phyloP scores from a whole-genome alignment of 2,797 vertebrate species.

The Smutsia temminckii region DNA sequence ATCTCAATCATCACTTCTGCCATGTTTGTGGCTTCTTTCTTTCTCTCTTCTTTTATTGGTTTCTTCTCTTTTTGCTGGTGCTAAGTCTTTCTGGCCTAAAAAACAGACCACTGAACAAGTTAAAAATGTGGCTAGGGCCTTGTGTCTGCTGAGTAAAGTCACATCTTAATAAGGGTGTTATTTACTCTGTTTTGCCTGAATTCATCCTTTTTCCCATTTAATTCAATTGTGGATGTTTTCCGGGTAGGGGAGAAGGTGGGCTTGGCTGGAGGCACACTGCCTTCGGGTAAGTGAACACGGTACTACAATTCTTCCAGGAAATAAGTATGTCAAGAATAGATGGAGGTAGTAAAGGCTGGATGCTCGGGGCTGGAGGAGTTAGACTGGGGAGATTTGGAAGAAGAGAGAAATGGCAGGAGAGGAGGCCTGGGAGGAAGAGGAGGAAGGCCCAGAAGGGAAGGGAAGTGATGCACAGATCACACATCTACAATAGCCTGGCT shows the following conservation, averaged over 20 bases:
- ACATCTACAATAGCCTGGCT: too few species aligned
- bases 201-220: not conserved
- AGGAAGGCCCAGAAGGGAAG: not conserved
- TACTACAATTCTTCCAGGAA: not conserved
- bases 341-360: not conserved
- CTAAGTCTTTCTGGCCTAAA: not conserved
- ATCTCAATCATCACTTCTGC: not conserved
- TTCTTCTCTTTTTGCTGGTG: not conserved
- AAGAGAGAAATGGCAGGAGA: not conserved
- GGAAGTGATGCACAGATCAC: not conserved
- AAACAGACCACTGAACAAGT: not conserved
- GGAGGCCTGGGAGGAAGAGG: too few species aligned
- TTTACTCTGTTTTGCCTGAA: not conserved
- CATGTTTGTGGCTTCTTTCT: not conserved
- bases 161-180: not conserved
- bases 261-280: not conserved
- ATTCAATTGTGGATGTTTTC: not conserved
- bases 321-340: not conserved
- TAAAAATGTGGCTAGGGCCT: not conserved
- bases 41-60: not conserved
- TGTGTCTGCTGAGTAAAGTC: not conserved
- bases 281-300: not conserved
- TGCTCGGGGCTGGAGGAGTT: not conserved
- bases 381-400: not conserved
- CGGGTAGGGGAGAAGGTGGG: fast-evolving